Evolutionary conservation across 2,888 invertebrate genomes (phyloP), one percentile per base, ranked within the genome.

Genomic region (Ellobium chinense): DNA sequence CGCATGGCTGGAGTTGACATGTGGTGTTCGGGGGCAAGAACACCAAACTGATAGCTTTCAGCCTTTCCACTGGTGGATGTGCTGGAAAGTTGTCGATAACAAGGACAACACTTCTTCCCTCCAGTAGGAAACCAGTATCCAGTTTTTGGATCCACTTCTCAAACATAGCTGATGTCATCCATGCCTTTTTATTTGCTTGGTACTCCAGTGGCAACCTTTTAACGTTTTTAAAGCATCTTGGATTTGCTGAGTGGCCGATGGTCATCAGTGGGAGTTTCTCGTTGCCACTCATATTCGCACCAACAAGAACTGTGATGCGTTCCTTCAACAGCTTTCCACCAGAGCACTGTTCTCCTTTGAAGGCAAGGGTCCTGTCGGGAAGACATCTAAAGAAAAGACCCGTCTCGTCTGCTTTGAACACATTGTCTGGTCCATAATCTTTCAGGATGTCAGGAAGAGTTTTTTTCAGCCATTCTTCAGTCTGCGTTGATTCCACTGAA

Each of bases 221-320:
- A 1, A 83, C 46, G 9, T 68, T 58, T 46, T 73, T 70, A 18
- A 82, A 82, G 46, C 82, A 82, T 2, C 73, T 24, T 24, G 82
- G 82, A n/a, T 72, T 76, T 31, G 76, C 62, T 37, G 63, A 78
- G 29, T 85, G 80, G 2, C 84, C 83, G 24, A 85, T 85, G 21
- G 83, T 76, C 5, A 86, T 36, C 12, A 80, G 82, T 56, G 66
- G 77, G 21, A 80, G 34, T 69, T 85, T 85, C n/a, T 86, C 82
- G 9, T 77, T 70, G 14, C 83, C 84, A 27, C 62, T 62, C 81
- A 78, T 69, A 36, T 85, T 82, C 18, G 72, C 36, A 66, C 81
- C 78, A 0, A 81, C 14, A 18, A 79, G 36, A 12, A 85, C 66
- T 0, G 84, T 81, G 9, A 86, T 36, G 31, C 86, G 46, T 3